These are phyloP conservation scores for Dichetophora obliterata DNA, from an alignment of 2,888 invertebrate genomes.

Conservation along the genomic window DNA sequence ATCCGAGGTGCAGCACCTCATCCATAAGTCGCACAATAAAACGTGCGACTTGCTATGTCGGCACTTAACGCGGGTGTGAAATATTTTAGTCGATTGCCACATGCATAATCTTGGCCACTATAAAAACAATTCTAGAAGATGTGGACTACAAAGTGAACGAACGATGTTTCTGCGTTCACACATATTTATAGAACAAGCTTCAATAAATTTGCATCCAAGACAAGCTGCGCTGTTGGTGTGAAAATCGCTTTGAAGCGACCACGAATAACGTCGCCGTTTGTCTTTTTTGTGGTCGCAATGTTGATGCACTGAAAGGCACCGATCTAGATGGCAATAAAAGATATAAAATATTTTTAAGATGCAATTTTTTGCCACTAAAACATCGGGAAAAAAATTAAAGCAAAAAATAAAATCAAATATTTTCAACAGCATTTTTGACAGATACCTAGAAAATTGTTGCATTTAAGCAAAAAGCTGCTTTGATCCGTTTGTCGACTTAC, in stretches of 20 bases:
- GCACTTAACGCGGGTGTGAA: constrained; percentile 38
- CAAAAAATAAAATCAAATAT: neutral
- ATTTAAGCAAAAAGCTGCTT: neutral
- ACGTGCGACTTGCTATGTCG: neutral
- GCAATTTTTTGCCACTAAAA: constrained; percentile 6
- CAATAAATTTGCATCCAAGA: constrained; percentile 27
- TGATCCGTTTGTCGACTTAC: neutral
- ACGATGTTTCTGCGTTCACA: neutral
- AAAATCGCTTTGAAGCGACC: constrained; percentile 7
- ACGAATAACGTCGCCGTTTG: neutral
- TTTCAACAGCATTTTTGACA: neutral
- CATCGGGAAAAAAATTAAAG: neutral
- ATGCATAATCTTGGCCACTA: neutral
- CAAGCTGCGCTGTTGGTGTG: constrained; percentile 26
- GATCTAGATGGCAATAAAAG: neutral
- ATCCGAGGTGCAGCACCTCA: neutral
- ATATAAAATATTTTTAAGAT: constrained; percentile 1
- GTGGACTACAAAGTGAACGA: constrained; percentile 9
- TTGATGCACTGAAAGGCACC: neutral
- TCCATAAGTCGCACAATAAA: neutral
- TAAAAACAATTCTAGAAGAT: neutral
- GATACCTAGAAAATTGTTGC: constrained; percentile 4
- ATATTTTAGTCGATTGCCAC: neutral
- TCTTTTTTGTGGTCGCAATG: neutral
- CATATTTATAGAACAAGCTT: constrained; percentile 25